phyloP scores from a whole-genome alignment of 2,888 invertebrate species.

The Hemaris fuciformis region DNA sequence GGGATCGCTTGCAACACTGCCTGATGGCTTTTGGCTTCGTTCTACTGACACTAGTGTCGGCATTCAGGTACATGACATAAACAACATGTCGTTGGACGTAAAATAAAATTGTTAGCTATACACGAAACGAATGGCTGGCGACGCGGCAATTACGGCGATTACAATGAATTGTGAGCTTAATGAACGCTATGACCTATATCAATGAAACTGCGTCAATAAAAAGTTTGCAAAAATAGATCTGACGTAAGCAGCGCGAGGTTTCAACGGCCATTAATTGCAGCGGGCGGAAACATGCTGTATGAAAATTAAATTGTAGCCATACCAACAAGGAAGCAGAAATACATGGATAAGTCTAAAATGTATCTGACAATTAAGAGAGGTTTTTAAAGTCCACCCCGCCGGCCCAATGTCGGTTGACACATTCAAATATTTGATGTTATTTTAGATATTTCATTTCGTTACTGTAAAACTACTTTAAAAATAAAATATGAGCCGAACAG shows the following conservation, averaged over 20 bases:
- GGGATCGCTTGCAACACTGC: background rate
- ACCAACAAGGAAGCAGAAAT: background rate
- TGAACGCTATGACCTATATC: conserved; percentile 28
- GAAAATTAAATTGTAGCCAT: background rate
- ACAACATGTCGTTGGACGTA: conserved; percentile 11
- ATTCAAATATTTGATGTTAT: too few species aligned
- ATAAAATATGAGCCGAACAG: background rate
- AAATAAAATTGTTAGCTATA: background rate
- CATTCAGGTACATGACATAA: conserved; percentile 64
- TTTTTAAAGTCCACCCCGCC: too few species aligned
- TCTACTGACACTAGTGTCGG: conserved; percentile 32
- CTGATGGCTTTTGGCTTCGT: conserved; percentile 15
- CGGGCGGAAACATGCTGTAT: background rate
- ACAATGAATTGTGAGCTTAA: conserved; percentile 38
- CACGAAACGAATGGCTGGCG: conserved; percentile 12
- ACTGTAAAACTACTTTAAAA: background rate
- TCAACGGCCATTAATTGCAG: background rate
- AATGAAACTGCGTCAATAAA: conserved; percentile 34
- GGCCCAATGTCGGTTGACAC: too few species aligned
- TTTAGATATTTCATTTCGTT: background rate
- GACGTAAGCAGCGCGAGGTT: conserved; percentile 13
- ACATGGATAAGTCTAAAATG: too few species aligned
- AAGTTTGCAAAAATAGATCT: conserved; percentile 32
- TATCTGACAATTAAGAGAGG: too few species aligned
- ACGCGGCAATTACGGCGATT: conserved; percentile 36